These are phyloP conservation scores for Mastigias papua DNA, from an alignment of 30 jellyfish, hydroid and myxozoan species.

Conservation along the genomic window DNA sequence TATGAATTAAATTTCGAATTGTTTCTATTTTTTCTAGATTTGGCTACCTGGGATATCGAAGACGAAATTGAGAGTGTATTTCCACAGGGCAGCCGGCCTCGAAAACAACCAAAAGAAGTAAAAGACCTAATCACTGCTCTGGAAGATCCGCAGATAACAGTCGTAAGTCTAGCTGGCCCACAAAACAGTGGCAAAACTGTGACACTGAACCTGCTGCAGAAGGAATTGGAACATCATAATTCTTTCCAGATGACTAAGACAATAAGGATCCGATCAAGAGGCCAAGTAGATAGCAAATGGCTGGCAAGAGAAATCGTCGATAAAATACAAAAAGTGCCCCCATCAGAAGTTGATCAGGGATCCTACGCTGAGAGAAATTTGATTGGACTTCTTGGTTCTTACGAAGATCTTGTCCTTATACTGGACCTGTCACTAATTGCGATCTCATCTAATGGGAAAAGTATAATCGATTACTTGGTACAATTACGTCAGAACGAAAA, in stretches of 20 bases:
- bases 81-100: neutral
- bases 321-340: slow-evolving; percentile 12
- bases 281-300: slow-evolving; percentile 11
- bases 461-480: neutral
- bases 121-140: neutral
- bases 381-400: slow-evolving; percentile 10
- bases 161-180: slow-evolving; percentile 63
- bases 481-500: neutral
- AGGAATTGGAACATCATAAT: neutral
- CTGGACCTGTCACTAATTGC: slow-evolving; percentile 44
- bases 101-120: neutral
- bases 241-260: neutral
- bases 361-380: slow-evolving; percentile 1
- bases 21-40: neutral
- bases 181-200: slow-evolving; percentile 48
- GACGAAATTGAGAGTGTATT: neutral
- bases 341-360: slow-evolving; percentile 2
- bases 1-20: neutral
- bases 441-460: slow-evolving; percentile 11
- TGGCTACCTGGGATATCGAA: neutral
- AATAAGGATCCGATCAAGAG: slow-evolving; percentile 7
- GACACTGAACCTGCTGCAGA: slow-evolving; percentile 24
- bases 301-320: slow-evolving; percentile 27
- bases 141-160: slow-evolving; percentile 1
- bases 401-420: slow-evolving; percentile 32